Conservation (phyloP, 2,113 vertebrate genomes). For the Notiomystis cincta region DNA sequence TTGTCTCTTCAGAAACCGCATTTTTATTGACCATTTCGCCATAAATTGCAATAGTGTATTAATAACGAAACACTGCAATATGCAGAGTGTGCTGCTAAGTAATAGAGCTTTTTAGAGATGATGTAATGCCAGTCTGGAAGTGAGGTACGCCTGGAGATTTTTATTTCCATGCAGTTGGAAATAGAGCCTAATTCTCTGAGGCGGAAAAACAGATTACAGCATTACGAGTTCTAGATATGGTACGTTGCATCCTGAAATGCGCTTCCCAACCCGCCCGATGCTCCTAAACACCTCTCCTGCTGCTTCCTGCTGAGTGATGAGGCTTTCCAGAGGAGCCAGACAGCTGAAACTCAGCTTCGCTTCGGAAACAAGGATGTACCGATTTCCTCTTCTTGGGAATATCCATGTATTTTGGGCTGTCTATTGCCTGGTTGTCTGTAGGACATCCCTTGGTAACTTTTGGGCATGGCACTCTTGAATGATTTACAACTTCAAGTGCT, state of each 20-base stretch:
- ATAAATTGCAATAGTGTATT: neutral
- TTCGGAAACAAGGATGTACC: slow-evolving; percentile 11
- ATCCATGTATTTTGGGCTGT: neutral
- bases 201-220: neutral
- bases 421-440: slow-evolving; percentile 40
- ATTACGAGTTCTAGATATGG: neutral
- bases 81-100: neutral
- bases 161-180: slow-evolving; percentile 10
- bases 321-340: slow-evolving; percentile 44
- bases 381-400: neutral
- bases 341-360: slow-evolving; percentile 24
- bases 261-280: slow-evolving; percentile 33
- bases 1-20: neutral
- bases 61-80: neutral
- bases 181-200: neutral
- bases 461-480: neutral
- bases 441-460: slow-evolving; percentile 9
- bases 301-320: slow-evolving; percentile 47
- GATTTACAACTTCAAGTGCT: neutral
- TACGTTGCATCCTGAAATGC: slow-evolving; percentile 30
- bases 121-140: neutral
- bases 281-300: neutral
- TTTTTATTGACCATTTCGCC: neutral
- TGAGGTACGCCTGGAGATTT: neutral
- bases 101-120: neutral